phyloP scores from a whole-genome alignment of 2,113 vertebrate species.

The Micromys minutus region DNA sequence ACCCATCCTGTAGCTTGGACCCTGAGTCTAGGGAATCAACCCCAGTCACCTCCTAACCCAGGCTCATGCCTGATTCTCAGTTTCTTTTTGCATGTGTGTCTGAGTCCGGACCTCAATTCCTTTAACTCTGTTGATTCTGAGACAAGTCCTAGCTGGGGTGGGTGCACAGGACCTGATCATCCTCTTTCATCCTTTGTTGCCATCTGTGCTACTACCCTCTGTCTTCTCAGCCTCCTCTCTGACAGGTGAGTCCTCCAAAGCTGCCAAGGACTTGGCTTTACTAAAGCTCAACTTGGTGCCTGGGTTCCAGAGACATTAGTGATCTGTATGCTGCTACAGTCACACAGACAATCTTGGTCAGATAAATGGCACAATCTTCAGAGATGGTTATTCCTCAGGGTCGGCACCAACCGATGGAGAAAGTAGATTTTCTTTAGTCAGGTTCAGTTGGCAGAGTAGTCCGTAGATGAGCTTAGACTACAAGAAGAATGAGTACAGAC shows the following conservation, averaged over 20 bases:
- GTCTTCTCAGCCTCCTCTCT: neutral
- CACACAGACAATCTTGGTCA: neutral
- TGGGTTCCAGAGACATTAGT: neutral
- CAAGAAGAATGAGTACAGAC: neutral
- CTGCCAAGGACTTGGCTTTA: neutral
- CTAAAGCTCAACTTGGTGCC: neutral
- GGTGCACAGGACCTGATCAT: neutral
- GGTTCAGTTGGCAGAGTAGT: neutral
- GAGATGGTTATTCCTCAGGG: neutral
- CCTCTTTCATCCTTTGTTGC: neutral
- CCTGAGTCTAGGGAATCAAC: neutral
- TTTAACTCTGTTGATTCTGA: neutral
- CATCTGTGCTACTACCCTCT: neutral
- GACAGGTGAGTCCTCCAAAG: neutral
- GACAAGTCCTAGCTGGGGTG: neutral
- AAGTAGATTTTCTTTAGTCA: neutral
- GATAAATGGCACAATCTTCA: neutral
- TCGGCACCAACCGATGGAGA: neutral
- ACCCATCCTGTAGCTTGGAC: neutral
- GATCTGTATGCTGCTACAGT: neutral
- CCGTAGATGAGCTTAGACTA: neutral
- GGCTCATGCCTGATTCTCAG: neutral
- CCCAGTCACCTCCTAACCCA: neutral
- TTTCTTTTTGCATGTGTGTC: neutral
- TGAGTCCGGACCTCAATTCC: neutral